Conservation (phyloP, 2,113 vertebrate species). For the Eptesicus fuscus region DNA sequence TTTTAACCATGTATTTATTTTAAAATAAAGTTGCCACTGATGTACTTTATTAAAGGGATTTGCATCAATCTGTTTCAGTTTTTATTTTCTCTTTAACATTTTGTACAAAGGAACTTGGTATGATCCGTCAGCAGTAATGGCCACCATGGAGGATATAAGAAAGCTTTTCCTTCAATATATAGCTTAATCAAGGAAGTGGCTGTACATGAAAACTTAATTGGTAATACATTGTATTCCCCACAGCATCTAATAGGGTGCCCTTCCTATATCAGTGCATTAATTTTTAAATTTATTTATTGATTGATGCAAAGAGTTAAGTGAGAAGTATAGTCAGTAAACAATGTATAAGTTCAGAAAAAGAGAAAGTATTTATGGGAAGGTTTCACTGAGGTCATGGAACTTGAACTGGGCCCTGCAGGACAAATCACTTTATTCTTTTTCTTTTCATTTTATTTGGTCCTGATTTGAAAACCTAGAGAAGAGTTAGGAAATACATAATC, state of each 20-base stretch:
- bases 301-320: not conserved
- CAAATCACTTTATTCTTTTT: not conserved
- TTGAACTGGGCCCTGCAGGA: not conserved
- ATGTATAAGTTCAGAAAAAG: not conserved
- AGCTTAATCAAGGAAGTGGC: not conserved
- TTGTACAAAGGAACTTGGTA: constrained; percentile 41
- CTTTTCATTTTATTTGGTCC: not conserved
- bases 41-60: constrained; percentile 64
- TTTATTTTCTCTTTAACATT: constrained; percentile 30
- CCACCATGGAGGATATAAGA: not conserved
- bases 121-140: not conserved
- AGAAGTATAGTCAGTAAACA: not conserved
- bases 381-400: not conserved
- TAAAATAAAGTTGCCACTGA: constrained; percentile 10
- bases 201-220: constrained; percentile 4
- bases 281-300: constrained; percentile 29
- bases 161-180: not conserved
- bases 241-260: not conserved
- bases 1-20: constrained; percentile 50
- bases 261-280: not conserved
- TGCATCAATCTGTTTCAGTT: not conserved
- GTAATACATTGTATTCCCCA: not conserved
- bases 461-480: constrained; percentile 43
- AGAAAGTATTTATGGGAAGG: not conserved
- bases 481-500: not conserved